phyloP scores from a whole-genome alignment of 2,113 vertebrate genomes.

The Cyanistes caeruleus region DNA sequence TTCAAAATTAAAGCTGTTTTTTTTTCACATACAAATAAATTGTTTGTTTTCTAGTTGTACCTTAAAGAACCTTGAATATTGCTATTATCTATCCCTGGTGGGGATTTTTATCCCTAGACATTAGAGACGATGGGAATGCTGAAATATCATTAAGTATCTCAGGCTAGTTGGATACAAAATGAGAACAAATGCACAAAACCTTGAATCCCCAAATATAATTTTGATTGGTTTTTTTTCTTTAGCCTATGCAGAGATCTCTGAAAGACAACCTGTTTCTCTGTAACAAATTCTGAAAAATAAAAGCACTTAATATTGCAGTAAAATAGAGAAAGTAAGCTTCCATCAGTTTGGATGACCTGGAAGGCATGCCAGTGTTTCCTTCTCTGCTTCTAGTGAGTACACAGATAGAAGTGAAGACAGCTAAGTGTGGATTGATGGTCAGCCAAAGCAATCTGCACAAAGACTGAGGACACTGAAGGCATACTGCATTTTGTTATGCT shows the following conservation, averaged over 20 bases:
- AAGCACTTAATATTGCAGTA: not conserved
- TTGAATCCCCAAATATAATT: not conserved
- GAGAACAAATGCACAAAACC: not conserved
- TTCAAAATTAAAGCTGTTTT: not conserved
- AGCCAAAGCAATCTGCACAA: not conserved
- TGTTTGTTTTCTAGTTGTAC: not conserved
- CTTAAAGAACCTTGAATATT: not conserved
- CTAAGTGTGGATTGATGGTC: not conserved
- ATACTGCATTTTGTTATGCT: not conserved
- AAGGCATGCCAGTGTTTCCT: not conserved
- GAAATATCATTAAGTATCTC: not conserved
- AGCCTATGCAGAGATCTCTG: not conserved
- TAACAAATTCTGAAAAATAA: not conserved
- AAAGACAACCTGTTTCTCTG: not conserved
- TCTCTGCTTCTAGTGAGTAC: not conserved
- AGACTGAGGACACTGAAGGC: not conserved
- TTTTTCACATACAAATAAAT: not conserved
- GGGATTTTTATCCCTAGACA: not conserved
- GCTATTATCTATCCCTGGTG: not conserved
- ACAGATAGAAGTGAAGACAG: not conserved
- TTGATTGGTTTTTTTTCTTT: not conserved
- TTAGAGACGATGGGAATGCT: not conserved
- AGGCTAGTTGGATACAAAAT: not conserved
- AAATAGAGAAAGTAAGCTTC: not conserved
- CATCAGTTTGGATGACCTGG: not conserved